Evolutionary conservation across 2,113 vertebrate genomes (phyloP), one percentile per base, ranked within the genome.

Genomic region (Myocastor coypus): DNA sequence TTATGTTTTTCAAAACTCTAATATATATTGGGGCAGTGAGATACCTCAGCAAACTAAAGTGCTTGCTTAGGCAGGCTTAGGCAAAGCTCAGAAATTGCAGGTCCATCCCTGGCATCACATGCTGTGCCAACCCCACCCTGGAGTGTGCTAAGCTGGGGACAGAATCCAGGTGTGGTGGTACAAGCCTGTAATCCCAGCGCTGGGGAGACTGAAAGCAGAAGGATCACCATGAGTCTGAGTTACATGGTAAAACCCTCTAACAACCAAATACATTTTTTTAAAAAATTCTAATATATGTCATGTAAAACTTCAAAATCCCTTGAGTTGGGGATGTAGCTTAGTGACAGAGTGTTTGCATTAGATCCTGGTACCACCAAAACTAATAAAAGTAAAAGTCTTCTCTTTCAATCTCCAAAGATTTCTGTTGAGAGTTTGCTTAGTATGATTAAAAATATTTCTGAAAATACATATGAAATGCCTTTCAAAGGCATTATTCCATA

Each of bases 401-500:
- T 78, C 24, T 52, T 59, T 83, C 40, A 1, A 89, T 42, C 28
- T 63, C 63, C 40, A 88, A 71, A 82, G 83, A 85, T 2, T 80
- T 85, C 32, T 63, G 30, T 91, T 87, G 46, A 73, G 10, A 87
- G 34, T 46, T 93, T 75, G 37, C 34, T 92, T 97, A 82, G 69
- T 78, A 68, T 57, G 59, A 34, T 40, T 93, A 50, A 61, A 71
- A 40, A 69, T 95, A 63, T 95, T 75, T 37, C 17, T 89, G 10
- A 16, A 88, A 85, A 86, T 85, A 63, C 40, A 37, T 68, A 61
- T 34, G 10, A 57, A 81, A 57, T 57, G 55, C 16, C 52, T 66
- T 87, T 93, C 3, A 88, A 93, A 93, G 78, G 40, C 82, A n/a
- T 86, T 92, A 66, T 52, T 84, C 55, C 83, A 63, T 63, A 83